These are phyloP conservation scores for Stomatorhinus ivindoensis DNA, from an alignment of 2,113 vertebrate genomes.

Conservation along the genomic window DNA sequence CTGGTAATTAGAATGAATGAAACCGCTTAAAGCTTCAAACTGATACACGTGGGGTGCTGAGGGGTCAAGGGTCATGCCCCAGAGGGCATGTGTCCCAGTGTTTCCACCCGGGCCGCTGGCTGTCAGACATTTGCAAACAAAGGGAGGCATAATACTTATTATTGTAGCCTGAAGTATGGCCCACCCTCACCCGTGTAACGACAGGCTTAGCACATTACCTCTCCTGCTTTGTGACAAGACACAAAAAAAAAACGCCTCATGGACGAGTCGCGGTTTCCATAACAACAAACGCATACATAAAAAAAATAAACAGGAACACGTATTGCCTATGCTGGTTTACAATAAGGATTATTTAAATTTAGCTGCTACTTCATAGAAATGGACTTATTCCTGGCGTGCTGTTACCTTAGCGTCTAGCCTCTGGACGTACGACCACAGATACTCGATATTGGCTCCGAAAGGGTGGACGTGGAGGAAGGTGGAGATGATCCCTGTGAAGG, in stretches of 20 bases:
- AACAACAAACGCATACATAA: background rate
- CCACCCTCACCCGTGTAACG: background rate
- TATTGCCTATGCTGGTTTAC: background rate
- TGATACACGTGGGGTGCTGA: background rate
- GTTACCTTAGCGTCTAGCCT: conserved; percentile 88
- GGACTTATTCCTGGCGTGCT: background rate
- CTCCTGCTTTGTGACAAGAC: background rate
- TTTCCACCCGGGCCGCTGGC: background rate
- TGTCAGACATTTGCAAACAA: background rate
- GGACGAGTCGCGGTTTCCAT: background rate
- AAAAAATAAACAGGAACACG: background rate
- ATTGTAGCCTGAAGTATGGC: background rate
- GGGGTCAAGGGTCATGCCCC: background rate
- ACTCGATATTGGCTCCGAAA: conserved; percentile 93
- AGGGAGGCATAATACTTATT: background rate
- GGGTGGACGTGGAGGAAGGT: conserved; percentile 96
- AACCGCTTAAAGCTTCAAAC: background rate
- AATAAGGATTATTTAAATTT: background rate
- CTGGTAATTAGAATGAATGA: background rate
- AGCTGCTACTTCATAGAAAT: too few relatives aligned
- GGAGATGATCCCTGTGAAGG: conserved; percentile 81
- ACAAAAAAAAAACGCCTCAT: background rate
- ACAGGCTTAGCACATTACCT: background rate
- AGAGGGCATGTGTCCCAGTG: background rate
- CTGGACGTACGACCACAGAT: conserved; percentile 93